Conservation (phyloP, 2,888 invertebrate species). For the Synanthedon formicaeformis region DNA sequence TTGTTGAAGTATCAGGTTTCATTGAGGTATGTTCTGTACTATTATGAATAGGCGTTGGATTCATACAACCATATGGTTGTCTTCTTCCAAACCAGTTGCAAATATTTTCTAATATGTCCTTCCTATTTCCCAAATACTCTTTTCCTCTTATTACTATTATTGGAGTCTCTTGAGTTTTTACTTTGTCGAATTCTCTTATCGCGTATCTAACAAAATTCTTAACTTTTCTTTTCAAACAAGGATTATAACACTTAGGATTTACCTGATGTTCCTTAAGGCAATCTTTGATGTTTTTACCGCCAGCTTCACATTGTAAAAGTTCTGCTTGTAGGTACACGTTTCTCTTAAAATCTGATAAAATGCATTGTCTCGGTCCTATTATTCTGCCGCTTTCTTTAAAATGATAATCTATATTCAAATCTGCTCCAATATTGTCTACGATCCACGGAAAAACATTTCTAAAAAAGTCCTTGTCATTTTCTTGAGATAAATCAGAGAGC, state of each 20-base stretch:
- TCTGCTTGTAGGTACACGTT: slow-evolving; percentile 11
- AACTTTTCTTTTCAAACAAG: slow-evolving; percentile 9
- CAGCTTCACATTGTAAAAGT: slow-evolving; percentile 10
- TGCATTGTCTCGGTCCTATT: slow-evolving; percentile 15
- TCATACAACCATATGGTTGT: too few relatives aligned
- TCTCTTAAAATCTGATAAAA: slow-evolving; percentile 6
- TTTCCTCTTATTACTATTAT: slow-evolving; percentile 2
- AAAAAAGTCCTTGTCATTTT: slow-evolving; percentile 17
- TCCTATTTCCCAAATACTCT: background rate
- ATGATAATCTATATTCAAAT: slow-evolving; percentile 14
- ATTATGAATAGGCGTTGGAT: too few relatives aligned
- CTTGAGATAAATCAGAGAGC: slow-evolving; percentile 17
- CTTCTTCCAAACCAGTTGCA: too few relatives aligned
- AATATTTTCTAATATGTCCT: too few relatives aligned
- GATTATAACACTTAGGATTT: slow-evolving; percentile 5
- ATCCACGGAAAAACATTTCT: slow-evolving; percentile 19
- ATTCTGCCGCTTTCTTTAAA: slow-evolving; percentile 15
- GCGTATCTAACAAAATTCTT: slow-evolving; percentile 7
- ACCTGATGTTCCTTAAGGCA: slow-evolving; percentile 8
- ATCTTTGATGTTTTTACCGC: slow-evolving; percentile 5
- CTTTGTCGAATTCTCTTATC: slow-evolving; percentile 4
- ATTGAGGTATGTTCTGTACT: too few relatives aligned
- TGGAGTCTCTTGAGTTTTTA: slow-evolving; percentile 3
- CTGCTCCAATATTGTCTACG: slow-evolving; percentile 17
- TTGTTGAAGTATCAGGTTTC: too few relatives aligned